Conservation (phyloP, 2,888 invertebrate genomes). For the Globia sparganii region DNA sequence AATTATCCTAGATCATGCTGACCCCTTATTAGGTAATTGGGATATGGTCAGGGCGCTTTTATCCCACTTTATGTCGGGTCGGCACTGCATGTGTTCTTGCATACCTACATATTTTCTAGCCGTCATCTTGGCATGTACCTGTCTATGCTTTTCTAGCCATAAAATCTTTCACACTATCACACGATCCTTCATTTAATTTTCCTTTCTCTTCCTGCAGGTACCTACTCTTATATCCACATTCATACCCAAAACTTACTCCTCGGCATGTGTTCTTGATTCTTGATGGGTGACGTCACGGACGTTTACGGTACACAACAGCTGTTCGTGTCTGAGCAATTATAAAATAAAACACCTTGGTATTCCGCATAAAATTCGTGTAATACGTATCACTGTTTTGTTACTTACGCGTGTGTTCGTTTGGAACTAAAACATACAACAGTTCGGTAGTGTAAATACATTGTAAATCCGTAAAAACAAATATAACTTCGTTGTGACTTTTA, state of each 20-base stretch:
- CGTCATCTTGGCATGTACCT: constrained; percentile 1
- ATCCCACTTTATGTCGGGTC: not conserved
- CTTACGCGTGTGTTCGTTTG: no score
- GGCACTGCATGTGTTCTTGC: not conserved
- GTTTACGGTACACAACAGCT: no score
- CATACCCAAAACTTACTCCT: not conserved
- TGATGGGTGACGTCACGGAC: no score
- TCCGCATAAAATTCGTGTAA: no score
- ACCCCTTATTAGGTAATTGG: not conserved
- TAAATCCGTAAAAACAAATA: no score
- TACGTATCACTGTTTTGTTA: no score
- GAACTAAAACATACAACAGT: no score
- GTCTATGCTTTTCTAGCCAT: not conserved
- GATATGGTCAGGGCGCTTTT: not conserved
- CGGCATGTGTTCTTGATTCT: not conserved
- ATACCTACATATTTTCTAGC: not conserved
- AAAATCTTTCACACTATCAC: not conserved
- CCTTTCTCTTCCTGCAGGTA: not conserved
- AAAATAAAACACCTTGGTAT: no score
- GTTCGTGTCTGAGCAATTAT: no score
- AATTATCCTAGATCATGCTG: not conserved
- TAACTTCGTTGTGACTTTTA: no score
- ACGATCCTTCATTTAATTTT: not conserved
- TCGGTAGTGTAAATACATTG: no score
- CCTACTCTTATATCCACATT: not conserved